Evolutionary conservation across 1,140 invertebrate species (phyloP).

Genomic region (Odontomachus brunneus): DNA sequence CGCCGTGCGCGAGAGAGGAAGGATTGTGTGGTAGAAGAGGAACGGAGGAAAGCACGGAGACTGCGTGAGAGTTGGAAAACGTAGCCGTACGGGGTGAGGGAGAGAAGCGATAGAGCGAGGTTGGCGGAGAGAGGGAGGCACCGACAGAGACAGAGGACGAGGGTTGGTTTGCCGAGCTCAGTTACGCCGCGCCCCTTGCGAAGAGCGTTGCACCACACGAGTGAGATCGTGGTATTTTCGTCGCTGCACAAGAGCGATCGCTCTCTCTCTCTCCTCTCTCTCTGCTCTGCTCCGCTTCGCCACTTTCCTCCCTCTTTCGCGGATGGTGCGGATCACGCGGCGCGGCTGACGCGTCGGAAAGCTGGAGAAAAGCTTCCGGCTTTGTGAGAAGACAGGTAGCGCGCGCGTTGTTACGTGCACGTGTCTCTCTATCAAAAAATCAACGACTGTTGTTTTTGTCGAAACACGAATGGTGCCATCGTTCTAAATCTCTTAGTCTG

Average conservation of each 20-base stretch:
- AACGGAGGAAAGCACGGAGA: slow-evolving; percentile 59
- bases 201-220: slow-evolving; percentile 79
- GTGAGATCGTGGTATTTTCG: slow-evolving; percentile 63
- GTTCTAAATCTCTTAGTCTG: background rate
- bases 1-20: background rate
- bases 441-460: background rate
- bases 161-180: slow-evolving; percentile 79
- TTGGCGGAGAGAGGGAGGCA: slow-evolving; percentile 32
- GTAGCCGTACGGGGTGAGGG: slow-evolving; percentile 35
- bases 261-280: background rate
- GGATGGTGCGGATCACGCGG: slow-evolving; percentile 21
- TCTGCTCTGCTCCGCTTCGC: background rate
- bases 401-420: slow-evolving; percentile 26
- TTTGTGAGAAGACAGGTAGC: background rate
- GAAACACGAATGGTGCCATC: background rate
- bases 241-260: background rate
- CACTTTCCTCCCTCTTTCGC: background rate
- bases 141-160: slow-evolving; percentile 67
- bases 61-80: slow-evolving; percentile 67
- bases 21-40: slow-evolving; percentile 49
- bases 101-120: slow-evolving; percentile 40
- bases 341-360: background rate
- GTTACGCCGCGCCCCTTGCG: slow-evolving; percentile 84
- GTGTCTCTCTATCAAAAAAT: slow-evolving; percentile 39
- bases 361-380: background rate